Evolutionary conservation across 2,888 invertebrate genomes (phyloP).

Genomic region (Eilema caniola): DNA sequence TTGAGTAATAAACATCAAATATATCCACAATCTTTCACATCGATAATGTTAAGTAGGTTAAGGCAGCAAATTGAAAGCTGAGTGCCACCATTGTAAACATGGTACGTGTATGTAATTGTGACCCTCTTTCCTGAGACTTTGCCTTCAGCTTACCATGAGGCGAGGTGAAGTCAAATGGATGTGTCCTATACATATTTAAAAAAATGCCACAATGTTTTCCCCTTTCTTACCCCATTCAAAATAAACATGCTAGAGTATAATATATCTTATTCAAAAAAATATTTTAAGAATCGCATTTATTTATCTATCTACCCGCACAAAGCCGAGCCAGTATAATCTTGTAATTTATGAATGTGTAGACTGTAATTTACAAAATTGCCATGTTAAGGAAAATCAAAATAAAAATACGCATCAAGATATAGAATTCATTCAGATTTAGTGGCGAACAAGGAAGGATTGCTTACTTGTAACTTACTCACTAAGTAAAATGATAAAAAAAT

Average conservation of each 20-base stretch:
- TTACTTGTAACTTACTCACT: background rate
- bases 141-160: no score
- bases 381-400: background rate
- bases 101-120: no score
- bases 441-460: constrained; percentile 8
- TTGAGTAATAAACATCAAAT: no score
- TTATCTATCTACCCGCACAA: background rate
- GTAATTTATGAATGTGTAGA: background rate
- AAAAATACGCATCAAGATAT: constrained; percentile 6
- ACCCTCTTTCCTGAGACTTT: no score
- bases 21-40: background rate
- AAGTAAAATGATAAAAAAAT: no score
- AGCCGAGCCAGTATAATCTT: background rate
- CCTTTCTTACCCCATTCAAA: no score
- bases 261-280: background rate
- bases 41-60: no score
- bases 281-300: background rate
- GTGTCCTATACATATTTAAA: no score
- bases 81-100: no score
- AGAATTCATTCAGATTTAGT: constrained; percentile 12
- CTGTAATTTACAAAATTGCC: background rate
- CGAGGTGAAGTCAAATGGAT: no score
- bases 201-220: no score
- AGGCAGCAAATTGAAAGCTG: background rate
- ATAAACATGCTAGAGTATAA: no score